Evolutionary conservation across 2,797 vertebrate genomes (phyloP), one percentile per base, ranked within the genome.

Genomic region (Anolis apletophallus): DNA sequence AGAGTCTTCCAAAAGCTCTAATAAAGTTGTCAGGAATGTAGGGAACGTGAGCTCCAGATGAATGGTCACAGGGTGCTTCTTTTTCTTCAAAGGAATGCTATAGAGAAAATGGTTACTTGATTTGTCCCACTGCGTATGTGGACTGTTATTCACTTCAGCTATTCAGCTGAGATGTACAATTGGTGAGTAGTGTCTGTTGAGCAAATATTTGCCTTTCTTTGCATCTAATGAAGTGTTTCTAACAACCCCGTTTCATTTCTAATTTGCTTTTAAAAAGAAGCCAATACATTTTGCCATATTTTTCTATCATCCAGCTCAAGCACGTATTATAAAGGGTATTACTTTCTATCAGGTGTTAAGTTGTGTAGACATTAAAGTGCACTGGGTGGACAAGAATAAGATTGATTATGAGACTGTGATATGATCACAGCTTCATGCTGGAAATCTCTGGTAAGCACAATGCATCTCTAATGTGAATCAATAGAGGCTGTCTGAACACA

Each of bases 391-490:
- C 87, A 94, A 94, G 90, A 95, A 94, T 92, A 86, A 91, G 87
- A 93, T 91, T 94, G 95, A 95, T 95, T 94, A 91, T 91, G 81
- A 83, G 93, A 84, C 90, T 92, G 72, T 90, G 91, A 91, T 90
- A 89, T 23, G 54, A 91, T 91, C 91, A 88, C 1, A 0, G 88
- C 86, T 95, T 84, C 91, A 89, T 36, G 89, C 93, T 93, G 94
- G 55, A 90, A 91, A 90, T 86, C 92, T 93, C 90, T 83, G 80
- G 87, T 88, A 90, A 90, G 88, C 81, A 93, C 92, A 94, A 94
- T 92, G 88, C 87, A 93, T 91, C 91, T 89, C 88, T 88, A 94
- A 93, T 87, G 89, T 82, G 88, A 94, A 94, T 95, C 94, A 91
- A 87, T 91, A 91, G 4, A 86, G 89, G 72, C 82, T 88, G 83